Evolutionary conservation across 2,113 vertebrate genomes (phyloP).

Genomic region (Proteles cristata): DNA sequence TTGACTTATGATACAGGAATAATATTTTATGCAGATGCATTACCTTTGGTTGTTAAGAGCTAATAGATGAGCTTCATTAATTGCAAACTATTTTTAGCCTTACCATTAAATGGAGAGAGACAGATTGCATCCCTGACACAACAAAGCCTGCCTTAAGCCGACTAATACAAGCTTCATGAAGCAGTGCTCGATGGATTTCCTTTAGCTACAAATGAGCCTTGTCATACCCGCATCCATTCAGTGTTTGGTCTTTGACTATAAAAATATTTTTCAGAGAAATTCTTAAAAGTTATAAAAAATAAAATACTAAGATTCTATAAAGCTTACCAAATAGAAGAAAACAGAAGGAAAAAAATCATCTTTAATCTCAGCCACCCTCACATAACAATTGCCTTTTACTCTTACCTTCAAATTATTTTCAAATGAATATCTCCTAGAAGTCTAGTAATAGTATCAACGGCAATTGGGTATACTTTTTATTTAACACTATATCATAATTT

Average conservation of each 20-base stretch:
- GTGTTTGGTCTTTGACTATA: neutral
- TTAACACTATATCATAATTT: neutral
- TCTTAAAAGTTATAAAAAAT: neutral
- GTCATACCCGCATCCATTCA: neutral
- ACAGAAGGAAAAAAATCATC: neutral
- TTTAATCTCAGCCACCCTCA: neutral
- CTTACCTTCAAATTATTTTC: neutral
- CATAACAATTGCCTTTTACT: constrained; percentile 9
- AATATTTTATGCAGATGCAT: neutral
- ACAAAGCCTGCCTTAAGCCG: neutral
- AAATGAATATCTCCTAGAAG: neutral
- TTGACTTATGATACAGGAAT: neutral
- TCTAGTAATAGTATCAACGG: neutral
- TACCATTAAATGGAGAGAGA: neutral
- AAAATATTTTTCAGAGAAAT: neutral
- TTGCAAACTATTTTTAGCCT: constrained; percentile 5
- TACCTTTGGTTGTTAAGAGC: constrained; percentile 7
- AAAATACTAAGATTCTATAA: neutral
- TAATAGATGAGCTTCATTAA: constrained; percentile 21
- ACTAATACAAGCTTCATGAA: neutral
- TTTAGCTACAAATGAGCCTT: neutral
- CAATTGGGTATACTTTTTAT: neutral
- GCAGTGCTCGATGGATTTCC: neutral
- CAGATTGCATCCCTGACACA: neutral
- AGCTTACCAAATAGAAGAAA: neutral